These are phyloP conservation scores for Caerostris darwini DNA, from an alignment of 1,140 invertebrate genomes.

Conservation along the genomic window DNA sequence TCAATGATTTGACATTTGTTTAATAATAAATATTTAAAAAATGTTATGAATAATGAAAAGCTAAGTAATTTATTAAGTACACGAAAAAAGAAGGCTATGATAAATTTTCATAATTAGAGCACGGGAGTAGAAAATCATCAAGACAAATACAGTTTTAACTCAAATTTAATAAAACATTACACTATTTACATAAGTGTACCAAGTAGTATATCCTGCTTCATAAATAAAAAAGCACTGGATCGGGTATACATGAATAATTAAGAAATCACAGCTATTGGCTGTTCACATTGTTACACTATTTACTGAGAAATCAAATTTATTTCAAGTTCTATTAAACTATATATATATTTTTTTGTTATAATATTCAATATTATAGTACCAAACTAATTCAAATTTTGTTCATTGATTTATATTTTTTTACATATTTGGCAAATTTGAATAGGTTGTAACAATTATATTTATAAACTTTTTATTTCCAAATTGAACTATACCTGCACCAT, in stretches of 20 bases:
- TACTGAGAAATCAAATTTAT: constrained; percentile 7
- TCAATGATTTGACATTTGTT: too few species aligned
- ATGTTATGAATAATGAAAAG: too few species aligned
- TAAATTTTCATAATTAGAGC: too few species aligned
- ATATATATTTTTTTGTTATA: constrained; percentile 37
- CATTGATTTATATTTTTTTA: constrained; percentile 28
- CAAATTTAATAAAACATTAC: constrained; percentile 77
- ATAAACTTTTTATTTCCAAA: constrained; percentile 58
- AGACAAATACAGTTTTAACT: constrained; percentile 57
- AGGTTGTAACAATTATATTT: constrained; percentile 39
- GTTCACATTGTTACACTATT: constrained; percentile 1
- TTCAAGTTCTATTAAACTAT: constrained; percentile 65
- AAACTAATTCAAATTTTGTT: constrained; percentile 68
- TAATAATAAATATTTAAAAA: too few species aligned
- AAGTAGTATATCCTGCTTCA: constrained; percentile 49
- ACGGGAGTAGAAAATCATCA: neutral
- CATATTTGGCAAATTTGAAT: constrained; percentile 64
- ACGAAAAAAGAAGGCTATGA: too few species aligned
- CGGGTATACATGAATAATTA: constrained; percentile 5
- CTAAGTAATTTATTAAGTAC: too few species aligned
- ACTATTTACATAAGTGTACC: constrained; percentile 69
- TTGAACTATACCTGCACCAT: constrained; percentile 56
- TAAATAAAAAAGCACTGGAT: constrained; percentile 37
- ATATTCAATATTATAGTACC: constrained; percentile 36
- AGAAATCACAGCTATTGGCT: constrained; percentile 17